Base-by-base conservation (phyloP, 2,113 vertebrate genomes). In the Mustelus asterias region DNA sequence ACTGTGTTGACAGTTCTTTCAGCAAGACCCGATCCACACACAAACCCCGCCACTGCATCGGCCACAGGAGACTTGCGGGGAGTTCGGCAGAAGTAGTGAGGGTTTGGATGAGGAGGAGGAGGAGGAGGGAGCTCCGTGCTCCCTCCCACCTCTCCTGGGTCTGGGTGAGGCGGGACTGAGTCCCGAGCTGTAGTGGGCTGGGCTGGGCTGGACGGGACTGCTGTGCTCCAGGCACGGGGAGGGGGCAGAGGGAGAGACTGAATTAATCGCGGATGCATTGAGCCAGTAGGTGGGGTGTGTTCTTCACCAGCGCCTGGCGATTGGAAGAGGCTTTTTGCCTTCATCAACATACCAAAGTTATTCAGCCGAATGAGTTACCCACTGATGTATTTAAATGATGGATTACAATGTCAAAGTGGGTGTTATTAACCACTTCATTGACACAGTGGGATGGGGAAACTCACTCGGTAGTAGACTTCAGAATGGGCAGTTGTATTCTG, bases 31-130 rank as follows among this genome's bases (percentile, higher is more conserved):
- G 37, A 20, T 16, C 0, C 3, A 41, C 80, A 44, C 11, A 10
- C 80, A 20, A 76, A 29, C 26, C n/a, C 78, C 78, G 37, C 37
- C 80, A 83, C n/a, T 44, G 80, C 0, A 83, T 41, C 26, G 54
- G 54, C 54, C 13, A 0, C 33, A 9, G 9, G 1, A n/a, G 33
- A 65, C 89, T 37, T 63, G 22, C 14, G 11, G 20, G 13, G 89
- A 92, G 60, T 93, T 65, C 18, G 89, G 89, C 89, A 37, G 89
- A n/a, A 92, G 89, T 93, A 93, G n/a, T 93, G 60, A 93, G 60
- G 86, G 14, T 11, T n/a, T 6, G 18, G 14, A 54, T 13, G 26
- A 33, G 2, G 88, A 63, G 29, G 9, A 0, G 85, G 85, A 88
- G 48, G 48, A 29, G 58, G 24, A 9, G 86, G 48, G 60, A 63